These are phyloP conservation scores for Microcebus tavaratra DNA, from an alignment of 2,113 vertebrate species.

Conservation along the genomic window DNA sequence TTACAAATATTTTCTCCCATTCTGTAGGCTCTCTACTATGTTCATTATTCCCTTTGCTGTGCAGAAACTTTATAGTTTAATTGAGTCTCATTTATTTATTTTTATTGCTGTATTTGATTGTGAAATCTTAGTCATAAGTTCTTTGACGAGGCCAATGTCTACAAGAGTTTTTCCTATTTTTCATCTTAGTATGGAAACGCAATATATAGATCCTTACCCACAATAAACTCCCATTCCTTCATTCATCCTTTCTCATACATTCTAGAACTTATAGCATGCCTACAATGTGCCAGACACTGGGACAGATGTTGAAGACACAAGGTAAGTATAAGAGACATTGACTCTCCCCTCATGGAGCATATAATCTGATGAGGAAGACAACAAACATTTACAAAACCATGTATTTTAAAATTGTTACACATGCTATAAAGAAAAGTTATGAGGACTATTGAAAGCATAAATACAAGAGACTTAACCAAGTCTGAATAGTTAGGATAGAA, in stretches of 20 bases:
- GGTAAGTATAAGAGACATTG: neutral
- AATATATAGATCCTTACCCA: neutral
- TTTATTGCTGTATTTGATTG: too few species aligned
- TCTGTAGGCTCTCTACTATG: too few species aligned
- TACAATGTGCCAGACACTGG: neutral
- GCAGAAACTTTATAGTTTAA: too few species aligned
- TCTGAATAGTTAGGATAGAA: neutral
- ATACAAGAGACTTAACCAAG: neutral
- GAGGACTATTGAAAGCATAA: neutral
- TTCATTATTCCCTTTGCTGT: too few species aligned
- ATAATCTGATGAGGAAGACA: neutral
- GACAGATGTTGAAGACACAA: neutral
- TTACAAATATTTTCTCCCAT: too few species aligned
- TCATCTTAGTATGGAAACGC: neutral
- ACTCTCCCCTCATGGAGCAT: neutral
- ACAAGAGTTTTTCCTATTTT: too few species aligned
- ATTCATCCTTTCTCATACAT: neutral
- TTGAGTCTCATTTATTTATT: too few species aligned
- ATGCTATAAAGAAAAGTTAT: neutral
- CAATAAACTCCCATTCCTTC: neutral
- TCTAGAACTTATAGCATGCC: neutral
- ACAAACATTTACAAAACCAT: neutral
- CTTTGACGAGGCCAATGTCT: too few species aligned
- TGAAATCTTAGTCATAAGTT: too few species aligned
- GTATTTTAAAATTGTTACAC: neutral